Conservation (phyloP, 2,797 vertebrate genomes). For the Gymnothorax javanicus region DNA sequence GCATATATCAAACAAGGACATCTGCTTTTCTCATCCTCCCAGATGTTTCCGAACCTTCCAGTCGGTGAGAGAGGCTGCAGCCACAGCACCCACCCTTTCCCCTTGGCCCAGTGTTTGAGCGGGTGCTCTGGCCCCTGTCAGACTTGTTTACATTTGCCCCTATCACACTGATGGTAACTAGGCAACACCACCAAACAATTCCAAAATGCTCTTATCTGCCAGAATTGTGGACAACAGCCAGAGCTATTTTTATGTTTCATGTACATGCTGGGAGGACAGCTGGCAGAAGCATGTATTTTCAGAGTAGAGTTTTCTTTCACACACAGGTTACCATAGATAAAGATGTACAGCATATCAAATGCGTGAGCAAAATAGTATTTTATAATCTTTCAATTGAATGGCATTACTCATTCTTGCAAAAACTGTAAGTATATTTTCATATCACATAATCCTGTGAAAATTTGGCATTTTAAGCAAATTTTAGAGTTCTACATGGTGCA, state of each 20-base stretch:
- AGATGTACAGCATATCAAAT: neutral
- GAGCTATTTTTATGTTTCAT: slow-evolving; percentile 10
- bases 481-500: neutral
- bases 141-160: slow-evolving; percentile 68
- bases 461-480: neutral
- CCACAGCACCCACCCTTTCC: slow-evolving; percentile 60
- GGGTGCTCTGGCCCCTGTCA: slow-evolving; percentile 57
- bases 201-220: slow-evolving; percentile 63
- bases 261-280: neutral
- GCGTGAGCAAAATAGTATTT: neutral
- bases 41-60: slow-evolving; percentile 84
- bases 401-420: neutral
- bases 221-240: neutral
- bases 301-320: neutral
- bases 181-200: slow-evolving; percentile 71
- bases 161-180: slow-evolving; percentile 64
- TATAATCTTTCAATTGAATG: neutral
- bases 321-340: neutral
- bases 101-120: slow-evolving; percentile 49
- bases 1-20: slow-evolving; percentile 74
- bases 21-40: slow-evolving; percentile 76
- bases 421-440: neutral
- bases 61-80: slow-evolving; percentile 53
- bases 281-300: neutral
- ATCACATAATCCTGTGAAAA: neutral